Evolutionary conservation across 1,140 invertebrate species (phyloP), one percentile per base, ranked within the genome.

Genomic region (Drosophila orosa): DNA sequence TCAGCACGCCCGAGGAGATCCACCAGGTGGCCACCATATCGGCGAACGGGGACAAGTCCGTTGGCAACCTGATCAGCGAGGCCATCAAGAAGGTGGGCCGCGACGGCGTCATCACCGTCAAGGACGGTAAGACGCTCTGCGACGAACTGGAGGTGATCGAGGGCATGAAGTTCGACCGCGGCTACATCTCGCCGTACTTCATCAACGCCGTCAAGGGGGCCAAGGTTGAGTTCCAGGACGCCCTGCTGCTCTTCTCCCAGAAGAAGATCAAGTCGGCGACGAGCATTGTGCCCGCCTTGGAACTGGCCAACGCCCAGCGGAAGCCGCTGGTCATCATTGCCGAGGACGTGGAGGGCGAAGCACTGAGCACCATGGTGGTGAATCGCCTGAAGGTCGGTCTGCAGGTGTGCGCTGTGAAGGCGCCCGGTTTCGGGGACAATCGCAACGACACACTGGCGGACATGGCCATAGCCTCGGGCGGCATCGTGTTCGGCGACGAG

Each of bases 21-120:
- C 97, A 98, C 5, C 99, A 99, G 93, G 98, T 99, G n/a, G 99
- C 99, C 1, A 99, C 99, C 3, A 99, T 99, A 74, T 99, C 99
- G 3, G 99, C 99, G 1, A 99, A 99, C 93, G 99, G 99, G 6
- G 99, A 99, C 92, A 94, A 93, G 27, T 94, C 95, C 0, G 96
- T 99, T 86, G 99, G 99, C 13, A 94, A 96, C 75, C 93, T 99
- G 3, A 99, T 99, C 78, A 98, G 98, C 12, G 95, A 98, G 91
- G 99, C 99, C 15, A 99, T 99, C 98, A 99, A 99, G 91, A 97
- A 95, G 92, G 96, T 97, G 27, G 99, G 99, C 9, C 96, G 97
- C 69, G 98, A 99, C 91, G 99, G 99, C 48, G 99, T 99, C 1
- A 99, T 99, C 47, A 99, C 99, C 12, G 99, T 99, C 0, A 99